Evolutionary conservation across 2,113 vertebrate genomes (phyloP).

Genomic region (Paradisaea rubra): DNA sequence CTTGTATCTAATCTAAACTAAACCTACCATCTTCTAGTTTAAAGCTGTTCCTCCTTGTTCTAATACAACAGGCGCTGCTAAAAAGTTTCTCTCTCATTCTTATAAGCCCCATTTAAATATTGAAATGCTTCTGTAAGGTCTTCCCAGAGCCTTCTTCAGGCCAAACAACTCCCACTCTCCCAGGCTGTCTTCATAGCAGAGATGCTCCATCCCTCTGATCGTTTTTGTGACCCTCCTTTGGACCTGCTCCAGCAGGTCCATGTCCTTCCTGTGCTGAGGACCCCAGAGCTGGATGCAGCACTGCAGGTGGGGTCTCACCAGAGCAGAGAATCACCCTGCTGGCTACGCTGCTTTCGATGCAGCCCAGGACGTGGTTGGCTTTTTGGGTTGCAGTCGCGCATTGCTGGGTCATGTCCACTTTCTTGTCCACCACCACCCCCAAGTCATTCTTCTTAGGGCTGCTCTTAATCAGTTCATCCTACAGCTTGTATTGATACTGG

Average conservation of each 20-base stretch:
- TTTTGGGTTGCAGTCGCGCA: fast-evolving
- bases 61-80: fast-evolving
- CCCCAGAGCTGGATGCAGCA: neutral
- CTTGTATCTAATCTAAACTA: neutral
- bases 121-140: neutral
- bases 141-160: neutral
- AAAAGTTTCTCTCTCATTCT: neutral
- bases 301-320: neutral
- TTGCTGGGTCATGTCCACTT: neutral
- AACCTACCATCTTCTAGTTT: neutral
- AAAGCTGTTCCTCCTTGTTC: neutral
- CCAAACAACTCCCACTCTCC: neutral
- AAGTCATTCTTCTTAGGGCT: neutral
- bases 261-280: neutral
- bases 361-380: neutral
- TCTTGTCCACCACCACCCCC: neutral
- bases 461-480: neutral
- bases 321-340: neutral
- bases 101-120: neutral
- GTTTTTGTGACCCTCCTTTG: neutral
- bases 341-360: neutral
- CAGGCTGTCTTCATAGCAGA: neutral
- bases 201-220: neutral
- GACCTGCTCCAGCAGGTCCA: neutral
- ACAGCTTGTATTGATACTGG: neutral